A percentile compares a stretch with the other conserved stretches of the same genome.
phyloP scores from a whole-genome alignment of 2,797 vertebrate genomes.

The Sebastes kiyomatsui region DNA sequence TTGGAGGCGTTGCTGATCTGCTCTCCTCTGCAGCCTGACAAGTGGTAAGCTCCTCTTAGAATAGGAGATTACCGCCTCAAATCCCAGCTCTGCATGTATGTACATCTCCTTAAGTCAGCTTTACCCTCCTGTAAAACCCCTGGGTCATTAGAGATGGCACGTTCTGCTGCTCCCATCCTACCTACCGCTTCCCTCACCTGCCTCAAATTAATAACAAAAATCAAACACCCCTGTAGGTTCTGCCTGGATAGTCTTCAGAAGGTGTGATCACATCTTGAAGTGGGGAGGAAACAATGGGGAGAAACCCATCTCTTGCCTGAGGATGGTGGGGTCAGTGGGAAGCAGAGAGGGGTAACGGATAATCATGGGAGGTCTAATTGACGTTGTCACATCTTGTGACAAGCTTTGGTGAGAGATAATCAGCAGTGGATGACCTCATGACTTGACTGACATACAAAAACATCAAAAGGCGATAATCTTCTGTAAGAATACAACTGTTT shows the following conservation, averaged over 20 bases:
- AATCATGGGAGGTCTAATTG: slow-evolving; percentile 25
- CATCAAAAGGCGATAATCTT: background rate
- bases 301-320: background rate
- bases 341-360: background rate
- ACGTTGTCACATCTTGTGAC: slow-evolving; percentile 37
- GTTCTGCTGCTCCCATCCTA: slow-evolving; percentile 9
- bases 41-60: slow-evolving; percentile 75
- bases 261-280: background rate
- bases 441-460: background rate
- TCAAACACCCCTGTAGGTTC: background rate
- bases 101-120: slow-evolving; percentile 76
- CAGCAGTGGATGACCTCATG: slow-evolving; percentile 1
- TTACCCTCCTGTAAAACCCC: slow-evolving; percentile 69
- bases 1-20: slow-evolving; percentile 52
- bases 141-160: slow-evolving; percentile 65
- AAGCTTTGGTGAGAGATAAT: slow-evolving; percentile 31
- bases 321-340: background rate
- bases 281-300: background rate
- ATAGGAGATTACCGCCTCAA: slow-evolving; percentile 73
- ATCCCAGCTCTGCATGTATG: slow-evolving; percentile 79
- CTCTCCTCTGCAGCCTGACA: slow-evolving; percentile 67
- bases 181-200: background rate
- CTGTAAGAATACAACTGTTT: background rate
- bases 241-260: background rate
- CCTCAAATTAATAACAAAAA: background rate